Base-by-base conservation (phyloP, 2,797 vertebrate genomes). In the Oreonectes daqikongensis region DNA sequence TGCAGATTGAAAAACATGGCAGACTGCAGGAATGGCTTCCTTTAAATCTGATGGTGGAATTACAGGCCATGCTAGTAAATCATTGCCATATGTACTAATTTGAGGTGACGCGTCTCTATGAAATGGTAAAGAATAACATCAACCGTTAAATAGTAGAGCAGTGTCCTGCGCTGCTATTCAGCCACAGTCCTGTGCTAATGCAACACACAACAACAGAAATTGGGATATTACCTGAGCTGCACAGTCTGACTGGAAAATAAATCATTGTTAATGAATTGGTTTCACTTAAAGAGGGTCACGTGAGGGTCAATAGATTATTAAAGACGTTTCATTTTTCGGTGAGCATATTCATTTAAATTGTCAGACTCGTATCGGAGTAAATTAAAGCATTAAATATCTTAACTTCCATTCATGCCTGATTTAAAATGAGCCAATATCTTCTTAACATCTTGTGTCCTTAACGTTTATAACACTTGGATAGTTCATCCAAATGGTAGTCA, bases 121-220 rank as follows among this genome's bases (percentile, higher is more conserved):
- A 85, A 83, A 85, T 80, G 64, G 67, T 76, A 70, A 73, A 63
- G 66, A 83, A 85, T 48, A 77, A 69, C 72, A 82, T 69, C 57
- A 82, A 74, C 50, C 50, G 24, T 7, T 42, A 28, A 22, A 30
- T 32, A 15, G 53, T 44, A 2, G 42, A 35, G 42, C 72, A 73
- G 15, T 46, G 46, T 57, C 12, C 24, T 26, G 24, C 53, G 4
- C 5, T 6, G 12, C 22, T 28, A 28, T 57, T 57, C 5, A 17
- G 24, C 12, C 26, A 28, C 6, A 14, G 3, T 28, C 2, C 55
- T 28, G 26, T 2, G 26, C 5, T 57, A 28, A 14, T 57, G 55
- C 55, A 57, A 12, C 28, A 0, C 26, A 28, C 4, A 28, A 57
- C 22, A 24, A 8, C 24, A 26, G 28, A 28, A 28, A 17, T 57